Conservation (phyloP, 1,140 invertebrate species). For the Dinoponera quadriceps region DNA sequence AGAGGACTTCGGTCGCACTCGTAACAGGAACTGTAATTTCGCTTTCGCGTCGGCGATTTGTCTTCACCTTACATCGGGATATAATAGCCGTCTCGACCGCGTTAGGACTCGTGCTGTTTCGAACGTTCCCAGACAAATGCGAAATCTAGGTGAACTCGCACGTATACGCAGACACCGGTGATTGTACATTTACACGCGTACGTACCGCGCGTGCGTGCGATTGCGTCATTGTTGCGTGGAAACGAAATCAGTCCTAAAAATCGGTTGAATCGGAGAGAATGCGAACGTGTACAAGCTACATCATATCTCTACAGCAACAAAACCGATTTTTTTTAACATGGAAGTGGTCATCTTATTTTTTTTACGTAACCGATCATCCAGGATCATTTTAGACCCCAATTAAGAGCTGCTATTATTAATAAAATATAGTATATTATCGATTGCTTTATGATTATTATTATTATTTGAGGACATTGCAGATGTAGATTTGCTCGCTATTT, state of each 20-base stretch:
- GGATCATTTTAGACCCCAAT: too few relatives aligned
- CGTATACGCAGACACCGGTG: not conserved
- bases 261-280: too few relatives aligned
- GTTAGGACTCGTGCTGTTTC: constrained; percentile 49
- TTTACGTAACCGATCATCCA: too few relatives aligned
- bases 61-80: constrained; percentile 49
- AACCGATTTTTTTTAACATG: too few relatives aligned
- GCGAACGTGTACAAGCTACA: too few relatives aligned
- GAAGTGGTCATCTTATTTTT: too few relatives aligned
- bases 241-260: not conserved
- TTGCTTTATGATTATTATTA: too few relatives aligned
- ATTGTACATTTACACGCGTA: not conserved
- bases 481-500: too few relatives aligned
- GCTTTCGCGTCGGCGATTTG: constrained; percentile 52
- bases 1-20: constrained; percentile 53
- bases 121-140: not conserved
- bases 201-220: not conserved
- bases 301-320: too few relatives aligned
- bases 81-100: constrained; percentile 67
- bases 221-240: not conserved
- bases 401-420: too few relatives aligned
- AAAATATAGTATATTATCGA: too few relatives aligned
- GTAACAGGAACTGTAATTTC: constrained; percentile 63
- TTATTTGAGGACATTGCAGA: too few relatives aligned
- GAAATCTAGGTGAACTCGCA: constrained; percentile 12